Conservation (phyloP, 2,888 invertebrate species). For the Dusona sp. region DNA sequence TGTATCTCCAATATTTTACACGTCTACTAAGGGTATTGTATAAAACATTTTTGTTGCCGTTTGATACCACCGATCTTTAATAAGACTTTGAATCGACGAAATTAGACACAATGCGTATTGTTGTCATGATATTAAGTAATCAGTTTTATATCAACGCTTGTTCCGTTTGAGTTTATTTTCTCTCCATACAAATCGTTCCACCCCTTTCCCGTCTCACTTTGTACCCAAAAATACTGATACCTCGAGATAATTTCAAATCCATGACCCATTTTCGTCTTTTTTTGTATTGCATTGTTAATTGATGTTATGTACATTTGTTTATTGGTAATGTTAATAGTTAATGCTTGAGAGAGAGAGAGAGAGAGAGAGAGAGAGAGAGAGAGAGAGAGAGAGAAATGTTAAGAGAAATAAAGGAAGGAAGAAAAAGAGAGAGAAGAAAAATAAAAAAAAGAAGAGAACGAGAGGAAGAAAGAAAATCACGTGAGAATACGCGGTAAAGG, state of each 20-base stretch:
- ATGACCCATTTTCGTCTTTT: background rate
- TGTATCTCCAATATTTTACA: background rate
- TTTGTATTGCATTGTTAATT: background rate
- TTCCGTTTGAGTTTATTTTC: background rate
- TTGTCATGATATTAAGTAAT: background rate
- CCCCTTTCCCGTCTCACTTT: too few species aligned
- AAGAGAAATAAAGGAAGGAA: too few species aligned
- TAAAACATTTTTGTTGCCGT: background rate
- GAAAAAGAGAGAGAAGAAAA: too few species aligned
- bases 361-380: too few species aligned
- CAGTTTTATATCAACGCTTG: background rate
- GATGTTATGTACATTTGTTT: too few species aligned
- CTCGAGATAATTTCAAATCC: background rate
- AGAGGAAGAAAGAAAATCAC: conserved; percentile 48
- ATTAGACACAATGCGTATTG: conserved; percentile 7
- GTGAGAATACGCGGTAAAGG: conserved; percentile 52
- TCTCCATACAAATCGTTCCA: background rate
- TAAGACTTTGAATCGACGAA: background rate
- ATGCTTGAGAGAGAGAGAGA: background rate
- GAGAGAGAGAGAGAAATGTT: background rate
- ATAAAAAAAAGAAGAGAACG: background rate
- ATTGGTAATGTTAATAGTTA: background rate
- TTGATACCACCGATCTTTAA: background rate
- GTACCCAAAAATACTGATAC: background rate
- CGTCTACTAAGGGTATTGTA: background rate